Percentiles rank a stretch among this genome's conserved stretches.
Evolutionary conservation across 2,797 vertebrate species (phyloP).

Genomic region (Falco concolor): DNA sequence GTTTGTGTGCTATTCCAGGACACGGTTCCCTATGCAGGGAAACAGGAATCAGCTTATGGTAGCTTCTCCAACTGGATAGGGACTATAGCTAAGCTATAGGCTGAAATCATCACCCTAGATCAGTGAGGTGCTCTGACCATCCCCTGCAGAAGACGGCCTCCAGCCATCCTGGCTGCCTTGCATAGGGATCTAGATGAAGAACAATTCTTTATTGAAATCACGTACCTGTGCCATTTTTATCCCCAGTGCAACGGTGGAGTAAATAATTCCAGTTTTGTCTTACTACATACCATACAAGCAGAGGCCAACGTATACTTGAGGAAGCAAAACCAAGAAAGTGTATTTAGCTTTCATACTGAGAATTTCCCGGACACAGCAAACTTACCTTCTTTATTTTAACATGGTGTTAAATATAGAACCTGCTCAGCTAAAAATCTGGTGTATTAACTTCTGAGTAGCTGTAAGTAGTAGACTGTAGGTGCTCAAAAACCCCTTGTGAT

Average conservation of each 20-base stretch:
- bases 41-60: background rate
- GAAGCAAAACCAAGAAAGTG: background rate
- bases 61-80: background rate
- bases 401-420: background rate
- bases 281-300: background rate
- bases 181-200: background rate
- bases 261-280: background rate
- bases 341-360: background rate
- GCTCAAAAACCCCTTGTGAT: background rate
- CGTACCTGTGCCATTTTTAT: background rate
- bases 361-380: background rate
- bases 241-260: background rate
- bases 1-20: background rate
- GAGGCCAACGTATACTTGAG: background rate
- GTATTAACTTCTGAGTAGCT: background rate
- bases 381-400: background rate
- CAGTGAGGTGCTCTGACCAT: background rate
- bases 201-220: background rate
- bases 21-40: background rate
- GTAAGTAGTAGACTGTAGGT: background rate
- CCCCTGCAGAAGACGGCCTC: background rate
- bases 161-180: background rate
- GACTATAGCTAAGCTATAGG: background rate
- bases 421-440: background rate
- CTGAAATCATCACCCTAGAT: background rate